Percentiles rank a stretch among this genome's conserved stretches.
phyloP scores from a whole-genome alignment of 2,797 vertebrate genomes.

The Mormyrops attenuatus region DNA sequence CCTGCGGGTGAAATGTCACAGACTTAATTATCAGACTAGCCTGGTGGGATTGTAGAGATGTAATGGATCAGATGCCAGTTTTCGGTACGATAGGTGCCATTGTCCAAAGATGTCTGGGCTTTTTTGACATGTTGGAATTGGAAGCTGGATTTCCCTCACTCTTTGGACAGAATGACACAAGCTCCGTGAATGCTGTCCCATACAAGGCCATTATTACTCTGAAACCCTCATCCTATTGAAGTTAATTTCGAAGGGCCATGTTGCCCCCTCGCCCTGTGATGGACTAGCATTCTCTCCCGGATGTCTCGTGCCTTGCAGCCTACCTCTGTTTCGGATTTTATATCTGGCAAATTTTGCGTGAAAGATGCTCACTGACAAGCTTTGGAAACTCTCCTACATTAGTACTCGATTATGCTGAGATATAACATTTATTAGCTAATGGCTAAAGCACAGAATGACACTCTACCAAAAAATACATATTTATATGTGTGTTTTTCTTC shows the following conservation, averaged over 20 bases:
- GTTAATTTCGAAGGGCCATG: neutral
- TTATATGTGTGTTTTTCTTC: neutral
- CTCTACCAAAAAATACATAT: neutral
- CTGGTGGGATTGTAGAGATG: neutral
- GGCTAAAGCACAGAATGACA: neutral
- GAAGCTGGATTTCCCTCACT: neutral
- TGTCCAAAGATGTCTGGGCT: neutral
- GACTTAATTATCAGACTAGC: neutral
- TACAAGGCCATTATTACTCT: neutral
- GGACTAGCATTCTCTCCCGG: neutral
- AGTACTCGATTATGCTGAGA: neutral
- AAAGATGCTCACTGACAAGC: neutral
- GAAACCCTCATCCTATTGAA: neutral
- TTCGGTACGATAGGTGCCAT: neutral
- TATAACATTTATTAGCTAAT: neutral
- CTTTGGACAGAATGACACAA: neutral
- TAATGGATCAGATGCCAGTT: neutral
- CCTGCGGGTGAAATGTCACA: neutral
- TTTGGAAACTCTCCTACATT: neutral
- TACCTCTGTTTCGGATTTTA: neutral
- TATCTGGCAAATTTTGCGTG: neutral
- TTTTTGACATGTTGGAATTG: neutral
- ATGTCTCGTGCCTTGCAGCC: neutral
- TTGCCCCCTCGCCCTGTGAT: neutral
- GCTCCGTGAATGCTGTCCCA: neutral